Evolutionary conservation across 2,797 vertebrate genomes (phyloP), one percentile per base, ranked within the genome.

Genomic region (Triplophysa yarkandensis): DNA sequence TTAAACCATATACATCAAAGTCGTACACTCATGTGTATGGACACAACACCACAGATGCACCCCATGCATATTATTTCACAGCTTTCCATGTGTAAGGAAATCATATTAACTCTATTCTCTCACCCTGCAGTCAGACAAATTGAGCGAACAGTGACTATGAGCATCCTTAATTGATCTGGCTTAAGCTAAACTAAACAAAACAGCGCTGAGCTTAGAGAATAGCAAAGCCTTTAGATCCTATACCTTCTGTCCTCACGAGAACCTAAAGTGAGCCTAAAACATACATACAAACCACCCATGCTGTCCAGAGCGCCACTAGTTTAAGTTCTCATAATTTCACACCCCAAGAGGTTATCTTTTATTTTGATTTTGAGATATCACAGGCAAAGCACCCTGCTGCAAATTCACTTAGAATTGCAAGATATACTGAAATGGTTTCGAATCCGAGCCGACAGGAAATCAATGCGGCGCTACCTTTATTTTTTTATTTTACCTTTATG

Each of bases 111-210:
- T 63, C 67, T 62, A 41, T 63, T 55, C 36, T 66, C 30, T 58
- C 66, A 34, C 58, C 50, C 71, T 72, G 43, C 62, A 67, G 67
- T 48, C 64, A 68, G 52, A 58, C 32, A 55, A 43, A 61, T 58
- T 55, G 74, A 70, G 65, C 61, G 76, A 81, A 77, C 82, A 77
- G 13, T 71, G 52, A 78, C 78, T 71, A 61, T 71, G 78, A 68
- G 77, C 78, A 77, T 83, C 67, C 74, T 73, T 80, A 82, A 85
- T 81, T 84, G 79, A 84, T 84, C 82, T 84, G 64, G 82, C 71
- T 81, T 80, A 77, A 77, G 72, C 77, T 78, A 74, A 81, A 83
- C 75, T 76, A 83, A 82, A 84, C 78, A 79, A 63, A 73, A 66
- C 79, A 79, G 60, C 72, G 71, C 66, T 58, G 74, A 73, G 64